Conservation (phyloP, 2,113 vertebrate species). For the Erinaceus europaeus region DNA sequence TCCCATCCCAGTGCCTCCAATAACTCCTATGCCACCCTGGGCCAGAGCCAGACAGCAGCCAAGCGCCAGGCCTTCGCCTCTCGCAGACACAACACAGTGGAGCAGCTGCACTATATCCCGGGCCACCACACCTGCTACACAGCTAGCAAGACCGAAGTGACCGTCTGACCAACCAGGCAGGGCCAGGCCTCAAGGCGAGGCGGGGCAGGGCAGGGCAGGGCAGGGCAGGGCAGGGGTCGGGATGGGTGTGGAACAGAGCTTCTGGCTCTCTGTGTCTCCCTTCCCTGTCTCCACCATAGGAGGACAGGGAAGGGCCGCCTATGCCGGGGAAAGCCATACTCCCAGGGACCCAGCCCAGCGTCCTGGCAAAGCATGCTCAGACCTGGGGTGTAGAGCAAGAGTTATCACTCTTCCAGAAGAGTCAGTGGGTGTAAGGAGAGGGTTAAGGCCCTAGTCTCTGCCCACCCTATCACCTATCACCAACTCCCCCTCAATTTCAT, state of each 20-base stretch:
- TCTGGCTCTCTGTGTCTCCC: neutral
- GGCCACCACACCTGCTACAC: conserved; percentile 97
- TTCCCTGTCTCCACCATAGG: neutral
- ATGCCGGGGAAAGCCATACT: conserved; percentile 84
- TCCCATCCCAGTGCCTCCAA: conserved; percentile 98
- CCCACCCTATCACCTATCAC: too few species aligned
- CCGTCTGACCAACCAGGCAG: conserved; percentile 86
- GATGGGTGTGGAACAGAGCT: neutral
- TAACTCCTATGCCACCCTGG: conserved; percentile 94
- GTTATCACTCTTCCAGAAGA: conserved; percentile 6
- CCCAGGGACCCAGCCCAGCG: conserved; percentile 84
- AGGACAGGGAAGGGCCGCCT: conserved; percentile 54
- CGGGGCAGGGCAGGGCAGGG: neutral
- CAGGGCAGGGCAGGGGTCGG: neutral
- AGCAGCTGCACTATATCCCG: conserved; percentile 96
- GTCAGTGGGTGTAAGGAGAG: neutral
- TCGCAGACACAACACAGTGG: conserved; percentile 96
- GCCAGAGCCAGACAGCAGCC: conserved; percentile 91
- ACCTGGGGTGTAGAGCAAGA: neutral
- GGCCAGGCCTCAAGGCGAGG: neutral
- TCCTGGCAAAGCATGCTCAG: conserved; percentile 41
- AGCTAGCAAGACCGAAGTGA: conserved; percentile 99
- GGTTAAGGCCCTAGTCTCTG: neutral
- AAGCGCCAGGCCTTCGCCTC: conserved; percentile 98
- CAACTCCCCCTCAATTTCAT: neutral